phyloP scores from a whole-genome alignment of 2,113 vertebrate species.

The Cinclus mexicanus region DNA sequence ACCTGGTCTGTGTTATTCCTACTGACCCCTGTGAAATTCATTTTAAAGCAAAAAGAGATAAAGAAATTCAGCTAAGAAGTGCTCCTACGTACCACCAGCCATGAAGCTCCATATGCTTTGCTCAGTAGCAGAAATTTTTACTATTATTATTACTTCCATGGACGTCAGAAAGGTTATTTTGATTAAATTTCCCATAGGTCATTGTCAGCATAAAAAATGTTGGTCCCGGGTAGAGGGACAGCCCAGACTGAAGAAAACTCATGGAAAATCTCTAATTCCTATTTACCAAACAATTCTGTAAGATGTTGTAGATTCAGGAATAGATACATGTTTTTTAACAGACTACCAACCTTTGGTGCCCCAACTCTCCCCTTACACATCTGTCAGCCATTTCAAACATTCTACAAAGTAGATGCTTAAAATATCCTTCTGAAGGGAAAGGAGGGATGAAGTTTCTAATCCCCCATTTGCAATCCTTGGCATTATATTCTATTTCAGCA shows the following conservation, averaged over 20 bases:
- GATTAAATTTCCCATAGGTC: background rate
- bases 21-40: background rate
- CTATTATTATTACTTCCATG: background rate
- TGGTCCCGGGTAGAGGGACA: fast-evolving
- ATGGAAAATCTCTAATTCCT: background rate
- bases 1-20: background rate
- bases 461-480: background rate
- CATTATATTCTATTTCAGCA: background rate
- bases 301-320: background rate
- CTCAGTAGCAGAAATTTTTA: background rate
- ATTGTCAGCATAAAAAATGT: background rate
- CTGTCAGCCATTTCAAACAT: background rate
- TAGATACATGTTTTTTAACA: background rate
- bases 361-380: background rate
- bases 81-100: background rate
- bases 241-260: background rate
- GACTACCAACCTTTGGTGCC: background rate
- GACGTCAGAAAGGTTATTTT: background rate
- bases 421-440: background rate
- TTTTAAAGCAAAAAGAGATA: background rate
- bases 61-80: background rate
- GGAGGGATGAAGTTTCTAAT: background rate
- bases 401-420: background rate
- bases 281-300: background rate
- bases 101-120: background rate